Percentiles rank a stretch among this genome's conserved stretches.
Conservation (phyloP, 2,888 invertebrate species). For the Autographa gamma region DNA sequence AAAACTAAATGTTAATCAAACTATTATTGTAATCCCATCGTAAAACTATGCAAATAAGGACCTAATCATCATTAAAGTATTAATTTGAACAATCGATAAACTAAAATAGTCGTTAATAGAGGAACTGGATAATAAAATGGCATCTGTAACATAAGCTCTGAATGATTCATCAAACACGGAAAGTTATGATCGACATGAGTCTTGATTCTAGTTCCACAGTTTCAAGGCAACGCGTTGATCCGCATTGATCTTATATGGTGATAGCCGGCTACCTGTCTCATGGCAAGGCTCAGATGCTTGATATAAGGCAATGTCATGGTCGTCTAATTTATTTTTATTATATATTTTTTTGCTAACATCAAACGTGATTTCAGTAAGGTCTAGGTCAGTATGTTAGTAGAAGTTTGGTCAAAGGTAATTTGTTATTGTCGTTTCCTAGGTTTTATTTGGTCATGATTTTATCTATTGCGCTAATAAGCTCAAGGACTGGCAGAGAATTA, state of each 20-base stretch:
- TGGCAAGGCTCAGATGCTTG: conserved; percentile 55
- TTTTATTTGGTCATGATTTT: conserved; percentile 25
- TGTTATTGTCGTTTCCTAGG: conserved; percentile 26
- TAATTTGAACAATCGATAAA: conserved; percentile 32
- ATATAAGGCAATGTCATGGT: conserved; percentile 63
- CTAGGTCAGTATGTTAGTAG: conserved; percentile 27
- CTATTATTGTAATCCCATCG: not conserved
- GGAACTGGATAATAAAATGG: conserved; percentile 32
- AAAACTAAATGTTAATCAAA: conserved; percentile 1
- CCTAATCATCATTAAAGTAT: conserved; percentile 20
- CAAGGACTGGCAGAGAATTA: not conserved
- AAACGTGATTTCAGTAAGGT: conserved; percentile 39
- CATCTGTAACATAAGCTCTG: conserved; percentile 18
- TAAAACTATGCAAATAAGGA: conserved; percentile 7
- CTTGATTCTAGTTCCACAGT: conserved; percentile 38
- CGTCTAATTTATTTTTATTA: conserved; percentile 48
- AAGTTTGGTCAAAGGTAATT: conserved; percentile 32
- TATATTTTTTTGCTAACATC: conserved; percentile 13
- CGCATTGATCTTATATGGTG: conserved; percentile 62
- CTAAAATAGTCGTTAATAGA: conserved; percentile 25
- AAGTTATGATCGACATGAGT: conserved; percentile 59
- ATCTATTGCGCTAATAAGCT: conserved; percentile 17
- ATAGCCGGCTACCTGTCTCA: conserved; percentile 58
- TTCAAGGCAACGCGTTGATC: conserved; percentile 57
- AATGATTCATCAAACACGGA: conserved; percentile 57